A percentile compares a stretch with the other conserved stretches of the same genome.
These are phyloP conservation scores for Caenorhabditis sp. DNA, from an alignment of 2,888 invertebrate species.

Conservation along the genomic window DNA sequence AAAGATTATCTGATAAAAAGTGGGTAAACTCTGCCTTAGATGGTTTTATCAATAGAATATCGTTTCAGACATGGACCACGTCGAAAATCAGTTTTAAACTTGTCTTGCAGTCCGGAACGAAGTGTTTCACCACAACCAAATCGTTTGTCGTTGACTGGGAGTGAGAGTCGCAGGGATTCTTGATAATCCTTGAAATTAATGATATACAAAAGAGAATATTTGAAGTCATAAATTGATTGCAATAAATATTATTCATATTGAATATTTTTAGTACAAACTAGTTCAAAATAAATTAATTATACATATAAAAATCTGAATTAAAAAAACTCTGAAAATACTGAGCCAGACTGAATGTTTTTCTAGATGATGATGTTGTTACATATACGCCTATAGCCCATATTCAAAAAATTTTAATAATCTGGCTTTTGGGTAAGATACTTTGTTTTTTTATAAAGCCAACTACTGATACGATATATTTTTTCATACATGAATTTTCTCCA, in stretches of 20 bases:
- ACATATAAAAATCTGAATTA: background rate
- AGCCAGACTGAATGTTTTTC: too few species aligned
- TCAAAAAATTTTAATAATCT: too few species aligned
- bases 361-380: too few species aligned
- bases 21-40: conserved; percentile 5
- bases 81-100: conserved; percentile 48
- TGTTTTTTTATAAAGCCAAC: too few species aligned
- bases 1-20: conserved; percentile 54
- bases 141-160: conserved; percentile 25
- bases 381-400: too few species aligned
- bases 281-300: background rate
- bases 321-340: background rate
- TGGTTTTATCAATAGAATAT: too few species aligned
- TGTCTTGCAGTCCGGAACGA: conserved; percentile 43
- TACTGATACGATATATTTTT: too few species aligned
- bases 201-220: conserved; percentile 4
- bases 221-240: background rate
- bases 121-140: conserved; percentile 41
- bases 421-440: too few species aligned
- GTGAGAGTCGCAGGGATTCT: conserved; percentile 26
- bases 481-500: too few species aligned
- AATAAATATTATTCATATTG: background rate
- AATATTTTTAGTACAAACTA: background rate
- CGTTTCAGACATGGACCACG: conserved; percentile 41
- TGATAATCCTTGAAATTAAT: conserved; percentile 5